Evolutionary conservation across 2,797 vertebrate species (phyloP), one percentile per base, ranked within the genome.

Genomic region (Poecilia wingei): DNA sequence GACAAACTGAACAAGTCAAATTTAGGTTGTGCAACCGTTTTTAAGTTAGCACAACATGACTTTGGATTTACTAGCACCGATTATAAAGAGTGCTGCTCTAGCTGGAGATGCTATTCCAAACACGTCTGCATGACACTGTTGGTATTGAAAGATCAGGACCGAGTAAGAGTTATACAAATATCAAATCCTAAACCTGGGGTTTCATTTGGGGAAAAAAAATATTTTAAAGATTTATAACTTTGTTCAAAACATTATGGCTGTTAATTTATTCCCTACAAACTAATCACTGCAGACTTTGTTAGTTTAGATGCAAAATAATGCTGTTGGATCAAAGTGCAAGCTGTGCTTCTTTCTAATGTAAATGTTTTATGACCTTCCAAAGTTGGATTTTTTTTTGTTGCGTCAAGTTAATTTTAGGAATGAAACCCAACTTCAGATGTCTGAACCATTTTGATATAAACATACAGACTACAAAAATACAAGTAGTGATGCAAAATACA

Each of bases 401-500:
- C 3, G 5, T 41, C 1, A 39, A 66, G 12, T 66, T 39, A 22
- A 39, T 68, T 59, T 39, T 59, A 78, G 14, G 3, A 61, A 73
- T 49, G 13, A 51, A 18, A 33, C 45, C 4, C 6, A 10, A 72
- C 22, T 28, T 28, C n/a, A 9, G 57, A 33, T 18, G 16, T 66
- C 33, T 61, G 13, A 64, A 36, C 8, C 7, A 68, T 22, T 66
- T 41, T 41, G 36, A 25, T 9, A 51, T 41, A 25, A 74, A 57
- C 22, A 51, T 25, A 6, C 51, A 6, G 7, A 64, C 43, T 80
- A 77, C 46, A 46, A 71, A 76, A 79, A 76, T 66, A 77, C 2
- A 79, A 72, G 51, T 57, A 80, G 75, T 33, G 49, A 5, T 78
- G 71, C 31, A 33, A 79, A 69, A 79, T 69, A 4, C 3, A 55